phyloP scores from a whole-genome alignment of 2,888 invertebrate species.

The Plebejus melissa region DNA sequence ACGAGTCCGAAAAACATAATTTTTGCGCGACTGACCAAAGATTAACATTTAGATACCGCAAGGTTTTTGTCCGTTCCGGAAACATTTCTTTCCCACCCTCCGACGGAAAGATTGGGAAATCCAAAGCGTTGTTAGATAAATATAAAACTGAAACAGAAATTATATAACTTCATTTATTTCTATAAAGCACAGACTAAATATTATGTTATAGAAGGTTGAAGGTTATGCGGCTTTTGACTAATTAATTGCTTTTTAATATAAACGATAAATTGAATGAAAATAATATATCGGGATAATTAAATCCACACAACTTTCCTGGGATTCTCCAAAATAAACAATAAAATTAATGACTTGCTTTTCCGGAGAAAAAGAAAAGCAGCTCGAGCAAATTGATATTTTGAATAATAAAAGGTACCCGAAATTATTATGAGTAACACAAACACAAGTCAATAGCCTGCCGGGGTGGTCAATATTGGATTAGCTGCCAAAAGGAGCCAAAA shows the following conservation, averaged over 20 bases:
- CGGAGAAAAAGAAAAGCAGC: constrained; percentile 59
- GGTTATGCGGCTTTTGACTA: background rate
- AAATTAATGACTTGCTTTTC: constrained; percentile 48
- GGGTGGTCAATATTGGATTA: constrained; percentile 79
- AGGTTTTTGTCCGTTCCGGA: constrained; percentile 63
- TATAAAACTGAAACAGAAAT: background rate
- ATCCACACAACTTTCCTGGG: constrained; percentile 23
- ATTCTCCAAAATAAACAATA: constrained; percentile 42
- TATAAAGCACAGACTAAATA: no score
- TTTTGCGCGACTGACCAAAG: constrained; percentile 77
- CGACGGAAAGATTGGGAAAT: constrained; percentile 32
- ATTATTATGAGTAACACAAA: constrained; percentile 77
- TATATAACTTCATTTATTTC: no score
- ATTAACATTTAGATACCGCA: constrained; percentile 76
- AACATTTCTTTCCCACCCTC: constrained; percentile 51
- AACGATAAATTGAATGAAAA: background rate
- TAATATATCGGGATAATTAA: constrained; percentile 19
- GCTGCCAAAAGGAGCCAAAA: constrained; percentile 77
- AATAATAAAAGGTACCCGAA: constrained; percentile 74
- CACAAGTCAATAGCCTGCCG: constrained; percentile 77
- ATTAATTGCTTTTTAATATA: background rate
- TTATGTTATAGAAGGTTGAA: no score
- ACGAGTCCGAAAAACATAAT: constrained; percentile 76
- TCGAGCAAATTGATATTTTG: constrained; percentile 75
- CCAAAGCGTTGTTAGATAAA: constrained; percentile 4